These are phyloP conservation scores for Lamellibrachia luymesi DNA, from an alignment of 1,140 invertebrate genomes.

Conservation along the genomic window DNA sequence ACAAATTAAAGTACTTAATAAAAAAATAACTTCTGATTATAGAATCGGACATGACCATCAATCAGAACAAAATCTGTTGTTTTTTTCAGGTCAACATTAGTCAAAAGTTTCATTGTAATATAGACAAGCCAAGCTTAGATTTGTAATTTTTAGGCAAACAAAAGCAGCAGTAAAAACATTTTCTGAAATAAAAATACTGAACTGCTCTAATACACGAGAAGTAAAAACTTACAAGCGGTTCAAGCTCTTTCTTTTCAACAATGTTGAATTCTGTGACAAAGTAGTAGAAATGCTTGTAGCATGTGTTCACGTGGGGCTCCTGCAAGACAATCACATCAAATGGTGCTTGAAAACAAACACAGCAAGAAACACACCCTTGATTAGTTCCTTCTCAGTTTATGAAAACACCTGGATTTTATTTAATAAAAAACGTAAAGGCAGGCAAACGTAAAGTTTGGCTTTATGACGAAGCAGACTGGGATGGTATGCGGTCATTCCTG, in stretches of 20 bases:
- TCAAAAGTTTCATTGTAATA: no score
- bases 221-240: slow-evolving; percentile 67
- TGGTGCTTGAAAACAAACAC: slow-evolving; percentile 4
- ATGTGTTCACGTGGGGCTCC: slow-evolving; percentile 95
- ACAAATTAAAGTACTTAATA: neutral
- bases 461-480: no score
- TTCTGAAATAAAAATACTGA: neutral
- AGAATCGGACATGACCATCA: no score
- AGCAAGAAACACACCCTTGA: neutral
- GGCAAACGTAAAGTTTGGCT: no score
- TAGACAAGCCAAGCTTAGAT: no score
- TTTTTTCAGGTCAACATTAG: no score
- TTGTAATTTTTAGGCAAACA: neutral
- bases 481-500: no score
- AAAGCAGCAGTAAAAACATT: neutral
- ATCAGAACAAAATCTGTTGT: no score
- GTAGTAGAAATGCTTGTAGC: slow-evolving; percentile 96
- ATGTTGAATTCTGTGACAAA: slow-evolving; percentile 88
- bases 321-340: slow-evolving; percentile 53
- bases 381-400: neutral
- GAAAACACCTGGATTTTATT: neutral
- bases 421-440: no score
- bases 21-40: neutral
- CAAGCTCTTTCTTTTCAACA: slow-evolving; percentile 81
- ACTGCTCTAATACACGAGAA: neutral